Evolutionary conservation across 2,888 invertebrate species (phyloP).

Genomic region (Lydus trimaculatus): DNA sequence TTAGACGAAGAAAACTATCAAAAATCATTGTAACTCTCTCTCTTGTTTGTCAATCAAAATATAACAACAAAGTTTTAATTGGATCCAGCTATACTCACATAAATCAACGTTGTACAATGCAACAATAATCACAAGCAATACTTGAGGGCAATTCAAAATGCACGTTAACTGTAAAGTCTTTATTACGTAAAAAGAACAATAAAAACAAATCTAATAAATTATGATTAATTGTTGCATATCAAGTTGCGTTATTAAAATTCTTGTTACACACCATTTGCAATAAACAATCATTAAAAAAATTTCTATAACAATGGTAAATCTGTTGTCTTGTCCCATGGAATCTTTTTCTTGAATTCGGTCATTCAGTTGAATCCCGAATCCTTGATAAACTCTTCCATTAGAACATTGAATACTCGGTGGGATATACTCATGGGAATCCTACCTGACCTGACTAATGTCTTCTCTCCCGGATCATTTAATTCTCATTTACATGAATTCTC

Average conservation of each 20-base stretch:
- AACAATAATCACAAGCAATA: not conserved
- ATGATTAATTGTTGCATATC: not conserved
- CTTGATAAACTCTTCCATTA: not conserved
- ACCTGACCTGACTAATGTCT: not conserved
- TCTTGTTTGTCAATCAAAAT: not conserved
- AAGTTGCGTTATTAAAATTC: not conserved
- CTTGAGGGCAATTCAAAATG: too few species aligned
- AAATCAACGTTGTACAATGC: slow-evolving; percentile 17
- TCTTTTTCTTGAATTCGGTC: too few species aligned
- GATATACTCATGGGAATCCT: not conserved
- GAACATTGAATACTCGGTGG: not conserved
- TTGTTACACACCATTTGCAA: not conserved
- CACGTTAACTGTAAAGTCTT: slow-evolving; percentile 8
- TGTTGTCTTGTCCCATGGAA: too few species aligned
- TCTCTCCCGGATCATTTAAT: not conserved
- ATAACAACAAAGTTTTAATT: slow-evolving; percentile 25
- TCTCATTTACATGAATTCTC: slow-evolving; percentile 6
- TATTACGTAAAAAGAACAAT: not conserved
- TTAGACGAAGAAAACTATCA: too few species aligned
- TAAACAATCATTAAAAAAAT: too few species aligned
- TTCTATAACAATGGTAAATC: too few species aligned
- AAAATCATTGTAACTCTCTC: too few species aligned
- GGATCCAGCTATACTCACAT: slow-evolving; percentile 20
- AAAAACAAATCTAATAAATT: slow-evolving; percentile 7
- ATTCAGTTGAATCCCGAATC: not conserved